Percentiles rank a stretch among this genome's conserved stretches.
Evolutionary conservation across 1,140 invertebrate species (phyloP).

Genomic region (Helicorthomorpha holstii): DNA sequence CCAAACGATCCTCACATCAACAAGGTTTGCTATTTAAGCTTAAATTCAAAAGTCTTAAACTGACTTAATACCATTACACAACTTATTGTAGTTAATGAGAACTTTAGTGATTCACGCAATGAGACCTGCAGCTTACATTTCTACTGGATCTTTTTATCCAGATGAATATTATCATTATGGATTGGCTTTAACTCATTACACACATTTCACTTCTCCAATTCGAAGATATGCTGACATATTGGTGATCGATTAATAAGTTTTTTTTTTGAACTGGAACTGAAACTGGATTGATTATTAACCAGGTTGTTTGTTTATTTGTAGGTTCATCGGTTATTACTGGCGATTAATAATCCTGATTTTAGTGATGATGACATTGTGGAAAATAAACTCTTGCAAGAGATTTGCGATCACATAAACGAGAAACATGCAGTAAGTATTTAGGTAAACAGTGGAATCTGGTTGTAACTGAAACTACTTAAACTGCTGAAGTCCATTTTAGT

Average conservation of each 20-base stretch:
- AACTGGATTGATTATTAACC: too few species aligned
- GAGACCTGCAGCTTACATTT: conserved; percentile 26
- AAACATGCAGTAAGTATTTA: conserved; percentile 20
- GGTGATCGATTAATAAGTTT: too few species aligned
- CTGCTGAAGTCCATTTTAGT: too few species aligned
- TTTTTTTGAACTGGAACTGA: too few species aligned
- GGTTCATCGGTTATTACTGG: conserved; percentile 19
- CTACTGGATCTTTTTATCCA: conserved; percentile 17
- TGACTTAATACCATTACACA: neutral
- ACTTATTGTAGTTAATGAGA: conserved; percentile 20
- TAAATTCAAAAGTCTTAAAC: neutral
- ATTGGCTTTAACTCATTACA: conserved; percentile 25
- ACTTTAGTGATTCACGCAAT: conserved; percentile 24
- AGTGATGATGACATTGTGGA: conserved; percentile 10
- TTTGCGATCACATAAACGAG: conserved; percentile 22
- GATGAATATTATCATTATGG: conserved; percentile 26
- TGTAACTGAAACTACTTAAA: too few species aligned
- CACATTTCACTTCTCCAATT: conserved; percentile 30
- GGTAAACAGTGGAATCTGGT: too few species aligned
- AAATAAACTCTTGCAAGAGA: conserved; percentile 17
- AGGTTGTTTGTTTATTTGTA: conserved; percentile 8
- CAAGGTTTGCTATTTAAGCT: conserved; percentile 10
- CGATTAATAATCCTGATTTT: conserved; percentile 10
- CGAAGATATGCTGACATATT: conserved; percentile 28
- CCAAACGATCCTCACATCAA: conserved; percentile 27